Evolutionary conservation across 2,113 vertebrate species (phyloP).

Genomic region (Anas platyrhynchos): DNA sequence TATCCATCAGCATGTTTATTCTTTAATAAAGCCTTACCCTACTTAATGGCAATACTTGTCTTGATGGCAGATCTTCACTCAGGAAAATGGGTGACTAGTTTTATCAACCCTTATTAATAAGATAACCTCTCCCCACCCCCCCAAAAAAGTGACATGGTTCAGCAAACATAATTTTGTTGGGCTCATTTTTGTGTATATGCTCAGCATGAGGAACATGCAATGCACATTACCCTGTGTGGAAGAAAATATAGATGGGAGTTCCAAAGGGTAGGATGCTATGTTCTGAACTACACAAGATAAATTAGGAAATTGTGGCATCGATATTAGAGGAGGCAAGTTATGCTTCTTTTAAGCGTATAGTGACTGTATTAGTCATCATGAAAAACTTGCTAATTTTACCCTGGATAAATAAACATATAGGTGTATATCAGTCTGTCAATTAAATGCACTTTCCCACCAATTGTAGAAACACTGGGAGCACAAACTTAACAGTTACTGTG

Average conservation of each 20-base stretch:
- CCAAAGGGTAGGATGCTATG: neutral
- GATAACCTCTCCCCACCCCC: neutral
- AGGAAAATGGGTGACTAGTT: neutral
- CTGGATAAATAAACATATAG: neutral
- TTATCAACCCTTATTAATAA: neutral
- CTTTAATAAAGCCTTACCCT: neutral
- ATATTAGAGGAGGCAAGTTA: neutral
- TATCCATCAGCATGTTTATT: neutral
- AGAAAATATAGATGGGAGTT: neutral
- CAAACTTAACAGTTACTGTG: neutral
- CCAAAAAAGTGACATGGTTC: neutral
- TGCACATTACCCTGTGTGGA: neutral
- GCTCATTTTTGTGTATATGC: neutral
- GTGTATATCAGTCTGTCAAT: neutral
- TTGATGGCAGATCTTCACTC: neutral
- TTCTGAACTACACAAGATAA: neutral
- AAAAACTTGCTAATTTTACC: neutral
- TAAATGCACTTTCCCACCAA: neutral
- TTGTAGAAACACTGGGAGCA: neutral
- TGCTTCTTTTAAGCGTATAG: neutral
- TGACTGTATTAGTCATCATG: neutral
- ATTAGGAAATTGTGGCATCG: neutral
- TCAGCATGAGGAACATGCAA: neutral
- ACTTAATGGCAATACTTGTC: neutral
- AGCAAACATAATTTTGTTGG: neutral